Conservation (phyloP, 2,888 invertebrate species). For the Chrysolina haemoptera region DNA sequence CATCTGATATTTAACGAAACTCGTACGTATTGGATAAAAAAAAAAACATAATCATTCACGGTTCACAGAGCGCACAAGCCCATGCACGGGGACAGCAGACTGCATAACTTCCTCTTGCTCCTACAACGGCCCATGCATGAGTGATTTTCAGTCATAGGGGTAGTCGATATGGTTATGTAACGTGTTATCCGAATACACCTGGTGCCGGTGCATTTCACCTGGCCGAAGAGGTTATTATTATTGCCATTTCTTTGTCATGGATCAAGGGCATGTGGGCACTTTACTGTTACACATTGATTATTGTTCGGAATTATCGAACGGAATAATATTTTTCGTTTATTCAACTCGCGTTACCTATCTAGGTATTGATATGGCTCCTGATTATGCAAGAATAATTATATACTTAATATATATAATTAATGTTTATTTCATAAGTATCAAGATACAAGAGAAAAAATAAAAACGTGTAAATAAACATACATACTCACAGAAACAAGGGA, state of each 20-base stretch:
- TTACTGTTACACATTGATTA: slow-evolving; percentile 34
- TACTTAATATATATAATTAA: too few relatives aligned
- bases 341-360: neutral
- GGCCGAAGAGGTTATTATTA: slow-evolving; percentile 38
- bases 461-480: too few relatives aligned
- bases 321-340: slow-evolving; percentile 9
- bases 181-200: slow-evolving; percentile 31
- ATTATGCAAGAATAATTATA: neutral
- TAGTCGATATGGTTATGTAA: slow-evolving; percentile 41
- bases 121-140: slow-evolving; percentile 39
- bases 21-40: neutral
- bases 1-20: too few relatives aligned
- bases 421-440: too few relatives aligned
- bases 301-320: neutral
- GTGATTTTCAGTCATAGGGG: slow-evolving; percentile 44
- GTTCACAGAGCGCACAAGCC: slow-evolving; percentile 15
- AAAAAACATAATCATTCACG: slow-evolving; percentile 24
- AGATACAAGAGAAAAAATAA: too few relatives aligned
- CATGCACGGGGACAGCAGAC: slow-evolving; percentile 24
- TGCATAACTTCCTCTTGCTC: slow-evolving; percentile 20
- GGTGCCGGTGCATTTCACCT: slow-evolving; percentile 42
- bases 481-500: too few relatives aligned
- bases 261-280: slow-evolving; percentile 40
- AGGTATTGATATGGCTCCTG: neutral
- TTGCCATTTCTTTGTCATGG: slow-evolving; percentile 36